These are phyloP conservation scores for Brachyistius frenatus DNA, from an alignment of 2,113 vertebrate genomes.

Conservation along the genomic window DNA sequence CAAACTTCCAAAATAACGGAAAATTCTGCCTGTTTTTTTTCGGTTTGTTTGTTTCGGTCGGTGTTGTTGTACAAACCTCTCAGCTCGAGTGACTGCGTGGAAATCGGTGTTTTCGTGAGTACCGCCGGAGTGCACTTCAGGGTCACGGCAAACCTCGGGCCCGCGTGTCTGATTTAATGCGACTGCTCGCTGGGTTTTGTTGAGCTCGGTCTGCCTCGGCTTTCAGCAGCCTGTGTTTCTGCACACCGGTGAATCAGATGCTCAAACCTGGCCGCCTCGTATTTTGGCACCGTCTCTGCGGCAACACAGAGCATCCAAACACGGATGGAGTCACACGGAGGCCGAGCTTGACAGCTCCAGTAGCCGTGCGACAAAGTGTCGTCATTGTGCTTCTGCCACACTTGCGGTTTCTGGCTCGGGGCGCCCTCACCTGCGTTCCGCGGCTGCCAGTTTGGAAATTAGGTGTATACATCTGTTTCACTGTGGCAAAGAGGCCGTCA, in stretches of 20 bases:
- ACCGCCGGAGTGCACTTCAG: not conserved
- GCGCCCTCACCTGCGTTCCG: conserved; percentile 54
- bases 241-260: conserved; percentile 43
- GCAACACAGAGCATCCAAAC: conserved; percentile 41
- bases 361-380: conserved; percentile 27
- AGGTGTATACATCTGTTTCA: conserved; percentile 48
- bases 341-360: conserved; percentile 37
- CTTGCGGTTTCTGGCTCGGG: conserved; percentile 40
- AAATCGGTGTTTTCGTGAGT: not conserved
- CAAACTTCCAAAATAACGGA: not conserved
- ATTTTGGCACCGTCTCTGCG: conserved; percentile 42
- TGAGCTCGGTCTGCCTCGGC: conserved; percentile 5
- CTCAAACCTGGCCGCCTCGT: conserved; percentile 43
- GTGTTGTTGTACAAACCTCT: conserved; percentile 7
- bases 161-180: conserved; percentile 14
- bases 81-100: not conserved
- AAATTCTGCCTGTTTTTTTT: not conserved
- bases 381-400: conserved; percentile 45
- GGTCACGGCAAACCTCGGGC: not conserved
- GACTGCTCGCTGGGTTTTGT: conserved; percentile 2
- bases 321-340: conserved; percentile 52
- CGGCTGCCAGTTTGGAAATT: conserved; percentile 61
- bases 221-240: conserved; percentile 29
- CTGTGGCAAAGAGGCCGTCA: conserved; percentile 24
- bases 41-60: not conserved